phyloP scores from a whole-genome alignment of 2,113 vertebrate genomes.

The Myocastor coypus region DNA sequence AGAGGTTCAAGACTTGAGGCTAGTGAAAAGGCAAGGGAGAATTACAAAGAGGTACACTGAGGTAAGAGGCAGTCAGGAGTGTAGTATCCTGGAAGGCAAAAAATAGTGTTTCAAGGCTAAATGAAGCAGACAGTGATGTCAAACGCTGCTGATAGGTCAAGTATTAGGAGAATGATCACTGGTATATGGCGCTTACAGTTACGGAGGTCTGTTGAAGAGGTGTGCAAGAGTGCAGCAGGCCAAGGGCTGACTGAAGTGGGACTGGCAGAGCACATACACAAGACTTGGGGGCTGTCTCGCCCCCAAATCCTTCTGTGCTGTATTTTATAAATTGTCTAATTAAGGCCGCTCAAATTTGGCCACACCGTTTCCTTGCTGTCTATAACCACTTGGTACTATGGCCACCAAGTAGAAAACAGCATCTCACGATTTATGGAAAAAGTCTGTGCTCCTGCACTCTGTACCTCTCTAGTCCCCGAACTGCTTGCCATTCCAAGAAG shows the following conservation, averaged over 20 bases:
- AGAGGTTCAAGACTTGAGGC: slow-evolving; percentile 15
- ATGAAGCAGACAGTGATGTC: not conserved
- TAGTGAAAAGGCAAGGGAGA: slow-evolving; percentile 4
- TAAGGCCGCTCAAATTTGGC: not conserved
- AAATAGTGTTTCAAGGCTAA: slow-evolving; percentile 28
- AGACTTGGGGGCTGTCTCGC: not conserved
- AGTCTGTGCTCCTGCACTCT: not conserved
- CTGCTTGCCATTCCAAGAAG: not conserved
- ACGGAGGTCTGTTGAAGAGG: not conserved
- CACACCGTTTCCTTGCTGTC: not conserved
- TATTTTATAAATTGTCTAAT: not conserved
- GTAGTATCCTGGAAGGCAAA: not conserved
- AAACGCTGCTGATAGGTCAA: not conserved
- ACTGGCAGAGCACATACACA: not conserved
- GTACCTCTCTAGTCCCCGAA: not conserved
- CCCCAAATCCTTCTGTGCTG: not conserved
- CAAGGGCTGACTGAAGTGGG: not conserved
- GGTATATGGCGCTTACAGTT: not conserved
- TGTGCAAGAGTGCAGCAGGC: not conserved
- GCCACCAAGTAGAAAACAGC: not conserved
- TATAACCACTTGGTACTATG: not conserved
- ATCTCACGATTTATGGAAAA: not conserved
- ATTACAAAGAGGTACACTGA: not conserved
- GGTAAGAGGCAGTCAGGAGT: not conserved
- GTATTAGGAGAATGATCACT: not conserved